Conservation (phyloP, 2,888 invertebrate genomes). For the Spisula subtruncata region DNA sequence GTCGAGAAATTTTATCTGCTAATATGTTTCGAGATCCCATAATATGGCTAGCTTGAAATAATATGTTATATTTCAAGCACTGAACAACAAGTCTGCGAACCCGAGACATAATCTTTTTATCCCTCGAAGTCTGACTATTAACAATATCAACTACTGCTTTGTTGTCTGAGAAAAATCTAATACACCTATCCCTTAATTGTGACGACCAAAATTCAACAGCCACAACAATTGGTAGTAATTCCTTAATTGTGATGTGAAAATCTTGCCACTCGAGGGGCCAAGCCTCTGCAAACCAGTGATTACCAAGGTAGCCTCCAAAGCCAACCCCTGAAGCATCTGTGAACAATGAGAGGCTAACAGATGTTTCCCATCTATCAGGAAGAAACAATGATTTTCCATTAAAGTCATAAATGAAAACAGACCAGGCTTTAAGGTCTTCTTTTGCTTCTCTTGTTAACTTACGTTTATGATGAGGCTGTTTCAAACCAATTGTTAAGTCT, state of each 20-base stretch:
- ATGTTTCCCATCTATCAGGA: conserved; percentile 12
- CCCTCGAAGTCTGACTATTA: not conserved
- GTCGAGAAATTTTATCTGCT: conserved; percentile 46
- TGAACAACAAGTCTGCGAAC: too few relatives aligned
- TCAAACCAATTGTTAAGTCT: conserved; percentile 38
- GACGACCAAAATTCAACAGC: conserved; percentile 61
- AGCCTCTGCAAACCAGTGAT: not conserved
- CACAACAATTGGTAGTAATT: conserved; percentile 54
- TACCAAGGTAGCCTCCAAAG: too few relatives aligned
- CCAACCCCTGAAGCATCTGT: conserved; percentile 23
- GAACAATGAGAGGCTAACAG: conserved; percentile 34
- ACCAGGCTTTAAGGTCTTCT: too few relatives aligned
- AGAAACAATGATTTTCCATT: conserved; percentile 53
- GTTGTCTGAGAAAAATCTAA: conserved; percentile 64
- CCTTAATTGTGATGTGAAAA: conserved; percentile 34
- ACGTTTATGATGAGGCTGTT: conserved; percentile 6
- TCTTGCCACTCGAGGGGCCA: not conserved
- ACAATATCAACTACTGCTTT: conserved; percentile 55
- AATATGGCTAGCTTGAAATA: conserved; percentile 52
- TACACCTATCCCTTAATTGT: conserved; percentile 43
- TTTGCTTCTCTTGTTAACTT: too few relatives aligned
- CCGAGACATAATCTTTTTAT: too few relatives aligned
- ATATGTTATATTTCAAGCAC: conserved; percentile 44
- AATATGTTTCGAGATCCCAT: conserved; percentile 48
- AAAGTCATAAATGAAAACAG: conserved; percentile 1